Evolutionary conservation across 2,797 vertebrate species (phyloP).

Genomic region (Apodemus agrarius): DNA sequence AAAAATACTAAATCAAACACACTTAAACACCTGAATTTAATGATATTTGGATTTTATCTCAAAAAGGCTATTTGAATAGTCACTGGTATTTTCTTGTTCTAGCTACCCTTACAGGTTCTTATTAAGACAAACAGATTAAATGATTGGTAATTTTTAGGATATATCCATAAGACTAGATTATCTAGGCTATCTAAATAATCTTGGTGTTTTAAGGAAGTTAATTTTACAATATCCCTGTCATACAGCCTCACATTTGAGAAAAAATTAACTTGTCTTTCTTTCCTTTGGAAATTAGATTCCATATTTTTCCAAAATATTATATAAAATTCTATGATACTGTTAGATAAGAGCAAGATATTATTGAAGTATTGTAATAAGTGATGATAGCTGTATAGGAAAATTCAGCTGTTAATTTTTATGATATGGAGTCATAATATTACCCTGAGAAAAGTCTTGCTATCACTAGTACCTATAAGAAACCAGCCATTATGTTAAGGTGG

Average conservation of each 20-base stretch:
- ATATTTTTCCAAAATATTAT: not conserved
- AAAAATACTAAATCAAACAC: too few species aligned
- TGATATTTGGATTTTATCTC: not conserved
- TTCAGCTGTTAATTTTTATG: slow-evolving; percentile 22
- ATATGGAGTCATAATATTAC: slow-evolving; percentile 18
- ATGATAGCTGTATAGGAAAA: slow-evolving; percentile 24
- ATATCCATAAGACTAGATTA: not conserved
- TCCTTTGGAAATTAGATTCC: not conserved
- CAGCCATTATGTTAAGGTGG: slow-evolving; percentile 11
- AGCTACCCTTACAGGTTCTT: not conserved
- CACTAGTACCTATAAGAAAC: not conserved
- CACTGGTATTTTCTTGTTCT: not conserved
- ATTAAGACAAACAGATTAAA: not conserved
- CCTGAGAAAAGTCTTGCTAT: not conserved
- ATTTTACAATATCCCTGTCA: not conserved
- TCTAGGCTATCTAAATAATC: not conserved
- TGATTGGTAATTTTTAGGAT: not conserved
- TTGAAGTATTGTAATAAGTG: slow-evolving; percentile 24
- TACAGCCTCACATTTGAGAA: not conserved
- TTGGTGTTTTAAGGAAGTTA: slow-evolving; percentile 21
- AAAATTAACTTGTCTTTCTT: not conserved
- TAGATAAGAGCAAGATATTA: slow-evolving; percentile 51
- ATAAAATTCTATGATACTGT: not conserved
- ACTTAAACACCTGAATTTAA: not conserved
- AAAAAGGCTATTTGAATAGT: not conserved